Evolutionary conservation across 37 sponge, comb jelly and placozoan species (phyloP), one percentile per base, ranked within the genome.

Genomic region (Geodia barretti): DNA sequence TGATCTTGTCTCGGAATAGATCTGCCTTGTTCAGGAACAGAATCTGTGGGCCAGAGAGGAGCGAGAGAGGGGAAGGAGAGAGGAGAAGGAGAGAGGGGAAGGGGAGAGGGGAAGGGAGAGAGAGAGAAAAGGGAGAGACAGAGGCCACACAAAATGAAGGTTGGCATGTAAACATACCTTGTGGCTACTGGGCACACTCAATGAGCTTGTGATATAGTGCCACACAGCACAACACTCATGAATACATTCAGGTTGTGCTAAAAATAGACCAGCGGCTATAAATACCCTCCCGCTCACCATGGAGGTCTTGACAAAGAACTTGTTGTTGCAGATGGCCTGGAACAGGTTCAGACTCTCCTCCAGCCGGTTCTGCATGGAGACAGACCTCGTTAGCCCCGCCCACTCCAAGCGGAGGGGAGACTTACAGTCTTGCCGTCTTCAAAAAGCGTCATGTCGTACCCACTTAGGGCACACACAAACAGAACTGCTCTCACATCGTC

Each of bases 11-110:
- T 24, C 78, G 47, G 74, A 98, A 98, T 73, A 98, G 69, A 41
- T 98, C 98, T 72, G 93, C 82, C 73, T 98, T 98, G 94, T 98
- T 98, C 83, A 98, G 80, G 76, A 98, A 95, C 69, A 98, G 92
- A 39, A 98, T 93, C 98, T 98, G 71, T 7, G 71, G 71, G 39
- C 5, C 39, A 30, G 23, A 14, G 39, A 21, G 39, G 38, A 32
- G 21, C 38, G 29, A 38, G 21, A 32, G 71, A 38, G 33, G 71
- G 71, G 39, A 70, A 21, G 39, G 33, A 70, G 39, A 32, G 36
- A 38, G 21, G 36, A 14, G 39, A 38, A 7, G 39, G 21, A 38
- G 21, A 21, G 8, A 21, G 71, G 71, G 8, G 36, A 38, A 8
- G 39, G 36, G 39, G 36, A 36, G 21, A 7, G 36, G 33, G 39